Evolutionary conservation across 2,113 vertebrate genomes (phyloP), one percentile per base, ranked within the genome.

Genomic region (Xerus inauris): DNA sequence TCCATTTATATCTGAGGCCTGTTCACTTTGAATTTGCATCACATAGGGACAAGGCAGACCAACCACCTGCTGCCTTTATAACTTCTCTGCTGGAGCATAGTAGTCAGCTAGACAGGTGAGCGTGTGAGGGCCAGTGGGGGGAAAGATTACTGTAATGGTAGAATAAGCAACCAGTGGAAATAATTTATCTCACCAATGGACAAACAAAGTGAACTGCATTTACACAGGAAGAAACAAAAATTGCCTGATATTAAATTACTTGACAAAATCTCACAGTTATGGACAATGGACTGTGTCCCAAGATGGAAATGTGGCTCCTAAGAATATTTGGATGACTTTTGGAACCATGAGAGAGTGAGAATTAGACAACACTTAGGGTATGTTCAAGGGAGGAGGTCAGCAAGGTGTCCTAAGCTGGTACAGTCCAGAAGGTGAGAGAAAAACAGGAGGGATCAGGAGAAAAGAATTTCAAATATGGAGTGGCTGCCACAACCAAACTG

Each of bases 1-100:
- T 98, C 97, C 98, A 98, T 94, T 96, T 99, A 57, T 97, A 99
- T 59, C 83, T 99, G 98, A 98, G 98, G 54, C 98, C 98, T 0
- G 47, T 98, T 92, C 97, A 95, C 89, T 99, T 99, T 51, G 97
- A 99, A 95, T 98, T 97, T 85, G 97, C 98, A 89, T 94, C 98
- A 71, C 96, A 97, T 42, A 98, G 95, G 92, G 92, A 98, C 67
- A 96, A 97, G 91, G 91, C 87, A 35, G 98, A 98, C 42, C 98
- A 98, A 7, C 89, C 65, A 16, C 93, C 97, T 51, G 97, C 98
- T 38, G 64, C 97, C 73, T 99, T 99, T 30, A 91, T 98, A 91
- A 98, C 98, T 0, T 97, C 97, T 62, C 84, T 98, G 28, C 95
- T 98, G 87, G 97, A 98, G 57, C 98, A 98, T 38, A 96, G 92